These are phyloP conservation scores for Scopus umbretta DNA, from an alignment of 2,113 vertebrate species.

Conservation along the genomic window DNA sequence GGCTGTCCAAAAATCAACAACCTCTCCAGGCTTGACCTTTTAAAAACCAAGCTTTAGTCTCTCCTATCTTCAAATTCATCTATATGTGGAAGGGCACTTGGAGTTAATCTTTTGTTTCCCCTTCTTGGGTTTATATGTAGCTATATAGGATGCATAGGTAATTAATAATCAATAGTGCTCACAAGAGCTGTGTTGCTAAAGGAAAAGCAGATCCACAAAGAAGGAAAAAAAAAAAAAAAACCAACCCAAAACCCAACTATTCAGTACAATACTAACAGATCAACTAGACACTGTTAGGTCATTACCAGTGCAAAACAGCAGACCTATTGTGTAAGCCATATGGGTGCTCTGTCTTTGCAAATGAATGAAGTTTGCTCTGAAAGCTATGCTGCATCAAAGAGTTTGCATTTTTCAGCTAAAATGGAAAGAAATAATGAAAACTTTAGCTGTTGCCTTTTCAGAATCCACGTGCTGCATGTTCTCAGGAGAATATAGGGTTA, in stretches of 20 bases:
- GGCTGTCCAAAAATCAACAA: background rate
- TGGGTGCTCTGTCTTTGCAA: background rate
- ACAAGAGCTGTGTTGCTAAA: background rate
- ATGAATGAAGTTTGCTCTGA: background rate
- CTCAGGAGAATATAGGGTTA: background rate
- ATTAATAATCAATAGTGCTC: background rate
- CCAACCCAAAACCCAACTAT: too few species aligned
- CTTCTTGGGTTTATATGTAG: background rate
- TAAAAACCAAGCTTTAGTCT: background rate
- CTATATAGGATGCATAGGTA: background rate
- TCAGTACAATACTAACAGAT: background rate
- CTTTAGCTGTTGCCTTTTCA: background rate
- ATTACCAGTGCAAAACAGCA: background rate
- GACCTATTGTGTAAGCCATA: accelerated
- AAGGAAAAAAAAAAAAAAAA: too few species aligned
- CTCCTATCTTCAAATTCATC: background rate
- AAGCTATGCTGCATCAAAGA: background rate
- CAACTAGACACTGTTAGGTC: background rate
- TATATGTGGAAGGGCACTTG: background rate
- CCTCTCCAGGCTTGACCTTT: conserved; percentile 15
- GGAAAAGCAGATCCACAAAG: background rate
- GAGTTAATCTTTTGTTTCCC: background rate
- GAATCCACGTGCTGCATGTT: background rate
- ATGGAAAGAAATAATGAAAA: background rate
- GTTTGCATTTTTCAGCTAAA: background rate